Evolutionary conservation across 1,140 invertebrate species (phyloP).

Genomic region (Bombus pascuorum): DNA sequence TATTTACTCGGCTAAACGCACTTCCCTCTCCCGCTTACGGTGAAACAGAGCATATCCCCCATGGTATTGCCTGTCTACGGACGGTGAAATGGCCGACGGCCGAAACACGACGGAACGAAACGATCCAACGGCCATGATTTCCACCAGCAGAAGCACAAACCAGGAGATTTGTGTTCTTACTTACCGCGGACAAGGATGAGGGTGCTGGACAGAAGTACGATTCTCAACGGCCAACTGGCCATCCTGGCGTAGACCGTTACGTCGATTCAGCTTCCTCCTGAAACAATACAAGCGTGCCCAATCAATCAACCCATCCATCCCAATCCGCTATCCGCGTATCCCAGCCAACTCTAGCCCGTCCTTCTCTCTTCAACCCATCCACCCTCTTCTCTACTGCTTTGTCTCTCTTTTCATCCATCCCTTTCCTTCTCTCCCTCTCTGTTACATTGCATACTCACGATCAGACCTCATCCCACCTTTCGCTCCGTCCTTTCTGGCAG

Average conservation of each 20-base stretch:
- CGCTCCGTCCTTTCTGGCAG: slow-evolving; percentile 62
- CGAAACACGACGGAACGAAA: slow-evolving; percentile 18
- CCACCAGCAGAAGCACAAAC: background rate
- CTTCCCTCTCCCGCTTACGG: background rate
- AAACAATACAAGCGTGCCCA: slow-evolving; percentile 75
- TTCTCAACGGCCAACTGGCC: slow-evolving; percentile 79
- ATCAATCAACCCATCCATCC: slow-evolving; percentile 75
- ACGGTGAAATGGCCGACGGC: slow-evolving; percentile 30
- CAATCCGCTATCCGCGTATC: slow-evolving; percentile 54
- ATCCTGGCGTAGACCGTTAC: slow-evolving; percentile 82
- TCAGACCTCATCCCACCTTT: slow-evolving; percentile 63
- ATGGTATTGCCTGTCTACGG: background rate
- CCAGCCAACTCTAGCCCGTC: slow-evolving; percentile 49
- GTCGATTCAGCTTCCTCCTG: slow-evolving; percentile 82
- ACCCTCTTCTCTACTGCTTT: background rate
- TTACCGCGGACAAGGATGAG: slow-evolving; percentile 81
- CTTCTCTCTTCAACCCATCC: slow-evolving; percentile 28
- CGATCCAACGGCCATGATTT: slow-evolving; percentile 36
- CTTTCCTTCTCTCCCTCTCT: slow-evolving; percentile 6
- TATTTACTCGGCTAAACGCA: slow-evolving; percentile 50
- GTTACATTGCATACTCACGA: slow-evolving; percentile 41
- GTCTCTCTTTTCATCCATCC: slow-evolving; percentile 8
- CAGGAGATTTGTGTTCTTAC: slow-evolving; percentile 64
- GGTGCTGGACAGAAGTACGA: slow-evolving; percentile 78
- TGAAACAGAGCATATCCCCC: background rate